Base-by-base conservation (phyloP, 2,888 invertebrate genomes). In the Calliopum simillimum region DNA sequence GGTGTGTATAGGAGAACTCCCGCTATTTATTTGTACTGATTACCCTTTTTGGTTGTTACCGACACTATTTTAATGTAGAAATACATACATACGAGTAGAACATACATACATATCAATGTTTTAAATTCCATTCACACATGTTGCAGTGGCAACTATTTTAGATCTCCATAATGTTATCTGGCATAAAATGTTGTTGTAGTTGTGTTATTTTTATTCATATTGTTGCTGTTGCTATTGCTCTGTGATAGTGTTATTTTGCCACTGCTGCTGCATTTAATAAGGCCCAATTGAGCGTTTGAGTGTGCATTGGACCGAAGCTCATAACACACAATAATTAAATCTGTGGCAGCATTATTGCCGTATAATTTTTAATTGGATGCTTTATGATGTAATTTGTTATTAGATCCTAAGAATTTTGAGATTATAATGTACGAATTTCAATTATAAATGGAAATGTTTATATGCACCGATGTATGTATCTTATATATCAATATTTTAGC, bases 331-430 rank as follows among this genome's bases (percentile, higher is more conserved):
- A 21, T 23, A 56, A 56, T 23, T 56, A 56, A 56, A 56, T 56
- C 55, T 23, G n/a, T n/a, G 55, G 55, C 55, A 56, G 25, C 2
- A 56, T 56, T 51, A 12, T 21, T 56, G 55, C 21, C 33, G 25
- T 25, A 14, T 56, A 56, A 56, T 56, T 56, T 56, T 56, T 56
- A 56, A 56, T 56, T 56, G 55, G 55, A 16, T 16, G 55, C 21
- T 14, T 33, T 12, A 56, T 23, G 14, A 56, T 5, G 25, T 12
- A 8, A 56, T 56, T 56, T 56, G 55, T 56, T 21, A 14, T 19
- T 51, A 11, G 51, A 33, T 33, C 8, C 8, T 8, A 5, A 33
- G 33, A 8, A 33, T 33, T 33, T 33, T 33, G 8, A 33, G 33
- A 33, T 33, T 8, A 33, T 8, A 33, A n/a, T n/a, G n/a, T 33